phyloP scores from a whole-genome alignment of 2,888 invertebrate genomes.

The Seladonia tumulorum region DNA sequence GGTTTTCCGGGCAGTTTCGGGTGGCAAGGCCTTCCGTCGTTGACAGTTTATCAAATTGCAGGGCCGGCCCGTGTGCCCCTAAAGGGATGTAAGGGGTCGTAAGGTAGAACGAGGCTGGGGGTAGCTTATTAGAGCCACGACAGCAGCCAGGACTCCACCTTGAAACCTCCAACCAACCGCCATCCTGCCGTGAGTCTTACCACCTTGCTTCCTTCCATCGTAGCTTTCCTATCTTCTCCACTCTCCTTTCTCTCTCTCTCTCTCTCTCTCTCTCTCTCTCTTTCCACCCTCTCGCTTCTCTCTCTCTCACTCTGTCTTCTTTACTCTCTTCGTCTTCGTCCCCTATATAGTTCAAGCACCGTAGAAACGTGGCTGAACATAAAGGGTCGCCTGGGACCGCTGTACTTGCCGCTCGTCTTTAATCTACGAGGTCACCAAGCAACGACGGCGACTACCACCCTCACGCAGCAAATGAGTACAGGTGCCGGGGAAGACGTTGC shows the following conservation, averaged over 20 bases:
- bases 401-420: constrained; percentile 71
- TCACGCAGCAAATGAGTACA: constrained; percentile 53
- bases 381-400: constrained; percentile 69
- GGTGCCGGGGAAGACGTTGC: constrained; percentile 7
- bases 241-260: constrained; percentile 20
- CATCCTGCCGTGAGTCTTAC: constrained; percentile 76
- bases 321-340: constrained; percentile 27
- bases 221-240: constrained; percentile 35
- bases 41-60: constrained; percentile 82
- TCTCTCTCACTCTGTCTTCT: constrained; percentile 14
- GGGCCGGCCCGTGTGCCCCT: constrained; percentile 68
- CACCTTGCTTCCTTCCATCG: constrained; percentile 75
- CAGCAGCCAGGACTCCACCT: constrained; percentile 75
- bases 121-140: constrained; percentile 81
- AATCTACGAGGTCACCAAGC: constrained; percentile 70
- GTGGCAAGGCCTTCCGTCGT: constrained; percentile 60
- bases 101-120: constrained; percentile 74
- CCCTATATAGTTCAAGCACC: constrained; percentile 64
- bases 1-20: constrained; percentile 59
- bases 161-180: constrained; percentile 79
- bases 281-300: constrained; percentile 13
- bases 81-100: constrained; percentile 77
- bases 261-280: constrained; percentile 27
- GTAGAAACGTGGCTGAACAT: constrained; percentile 68
- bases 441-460: constrained; percentile 54